Conservation (phyloP, 2,888 invertebrate genomes). For the Chalcis sispes region DNA sequence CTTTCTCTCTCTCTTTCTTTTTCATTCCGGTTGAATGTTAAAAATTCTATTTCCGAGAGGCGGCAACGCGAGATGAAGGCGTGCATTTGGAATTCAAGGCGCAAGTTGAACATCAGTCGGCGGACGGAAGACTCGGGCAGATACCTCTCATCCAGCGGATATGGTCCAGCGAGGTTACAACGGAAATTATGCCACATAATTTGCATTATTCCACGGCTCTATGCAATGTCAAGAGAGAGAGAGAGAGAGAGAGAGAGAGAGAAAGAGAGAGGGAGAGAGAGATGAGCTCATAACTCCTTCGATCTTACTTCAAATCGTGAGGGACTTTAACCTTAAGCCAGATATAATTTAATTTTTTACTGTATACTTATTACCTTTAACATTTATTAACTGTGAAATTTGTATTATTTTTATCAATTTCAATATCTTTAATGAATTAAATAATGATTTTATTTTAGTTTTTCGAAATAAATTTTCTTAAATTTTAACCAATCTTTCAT, state of each 20-base stretch:
- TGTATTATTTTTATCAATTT: too few species aligned
- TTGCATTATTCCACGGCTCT: constrained; percentile 44
- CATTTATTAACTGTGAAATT: too few species aligned
- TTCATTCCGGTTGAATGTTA: constrained; percentile 13
- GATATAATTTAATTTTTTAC: not conserved
- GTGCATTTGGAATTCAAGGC: constrained; percentile 49
- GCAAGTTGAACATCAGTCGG: constrained; percentile 45
- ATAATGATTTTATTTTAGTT: too few species aligned
- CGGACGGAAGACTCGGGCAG: constrained; percentile 43
- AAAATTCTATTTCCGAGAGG: constrained; percentile 51
- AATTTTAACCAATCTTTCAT: too few species aligned
- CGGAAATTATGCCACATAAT: constrained; percentile 54
- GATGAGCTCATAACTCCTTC: not conserved
- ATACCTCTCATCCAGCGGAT: constrained; percentile 49
- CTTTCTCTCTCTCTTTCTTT: not conserved
- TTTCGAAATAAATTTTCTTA: too few species aligned
- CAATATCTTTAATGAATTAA: too few species aligned
- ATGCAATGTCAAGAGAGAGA: not conserved
- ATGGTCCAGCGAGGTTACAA: constrained; percentile 43
- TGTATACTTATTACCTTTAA: too few species aligned
- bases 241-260: too few species aligned
- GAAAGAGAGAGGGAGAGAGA: too few species aligned
- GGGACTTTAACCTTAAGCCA: not conserved
- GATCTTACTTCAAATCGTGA: constrained; percentile 16
- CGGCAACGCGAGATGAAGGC: constrained; percentile 31